Conservation (phyloP, 2,113 vertebrate genomes). For the Egretta garzetta region DNA sequence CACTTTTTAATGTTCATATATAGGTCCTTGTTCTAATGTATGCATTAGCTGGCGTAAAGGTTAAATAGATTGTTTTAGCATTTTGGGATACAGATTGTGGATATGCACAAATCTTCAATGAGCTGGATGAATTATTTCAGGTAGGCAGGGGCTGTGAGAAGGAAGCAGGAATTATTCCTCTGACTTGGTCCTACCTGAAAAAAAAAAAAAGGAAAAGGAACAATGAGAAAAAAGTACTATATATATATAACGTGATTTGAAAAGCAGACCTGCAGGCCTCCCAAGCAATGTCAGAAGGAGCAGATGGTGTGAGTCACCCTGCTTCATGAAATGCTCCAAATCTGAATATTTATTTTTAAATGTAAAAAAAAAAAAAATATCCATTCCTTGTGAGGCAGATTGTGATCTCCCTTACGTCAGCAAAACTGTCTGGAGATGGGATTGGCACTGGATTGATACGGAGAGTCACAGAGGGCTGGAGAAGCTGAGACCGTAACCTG, state of each 20-base stretch:
- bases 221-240: not conserved
- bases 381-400: not conserved
- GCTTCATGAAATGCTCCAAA: conserved; percentile 10
- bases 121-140: conserved; percentile 50
- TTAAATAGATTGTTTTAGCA: conserved; percentile 79
- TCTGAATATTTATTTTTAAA: conserved; percentile 54
- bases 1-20: conserved; percentile 78
- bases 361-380: not conserved
- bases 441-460: conserved; percentile 4
- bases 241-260: not conserved
- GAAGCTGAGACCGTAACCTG: not conserved
- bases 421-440: conserved; percentile 31
- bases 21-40: conserved; percentile 74
- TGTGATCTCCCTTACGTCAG: conserved; percentile 44
- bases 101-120: conserved; percentile 37
- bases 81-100: conserved; percentile 62
- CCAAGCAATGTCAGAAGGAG: not conserved
- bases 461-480: not conserved
- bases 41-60: conserved; percentile 77
- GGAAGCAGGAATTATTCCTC: not conserved
- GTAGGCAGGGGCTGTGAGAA: not conserved
- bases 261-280: not conserved
- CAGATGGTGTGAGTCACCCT: conserved; percentile 59
- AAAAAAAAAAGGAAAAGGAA: not conserved
- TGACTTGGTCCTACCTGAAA: not conserved